These are phyloP conservation scores for Potorous gilbertii DNA, from an alignment of 2,797 vertebrate species.

Conservation along the genomic window DNA sequence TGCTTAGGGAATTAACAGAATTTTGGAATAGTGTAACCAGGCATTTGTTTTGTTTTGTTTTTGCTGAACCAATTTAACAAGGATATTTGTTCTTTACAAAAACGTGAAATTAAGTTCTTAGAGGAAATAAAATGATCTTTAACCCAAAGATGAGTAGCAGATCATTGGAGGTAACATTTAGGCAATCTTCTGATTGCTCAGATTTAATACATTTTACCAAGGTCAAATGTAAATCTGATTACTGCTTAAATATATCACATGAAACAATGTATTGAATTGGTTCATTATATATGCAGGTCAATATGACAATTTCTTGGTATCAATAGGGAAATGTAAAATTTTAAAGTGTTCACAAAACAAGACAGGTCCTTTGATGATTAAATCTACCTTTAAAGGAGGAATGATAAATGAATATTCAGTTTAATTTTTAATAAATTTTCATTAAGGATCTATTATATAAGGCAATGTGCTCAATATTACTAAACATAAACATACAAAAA, in stretches of 20 bases:
- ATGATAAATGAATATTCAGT: neutral
- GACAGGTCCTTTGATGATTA: neutral
- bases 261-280: neutral
- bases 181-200: neutral
- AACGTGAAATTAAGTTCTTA: conserved; percentile 15
- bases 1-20: neutral
- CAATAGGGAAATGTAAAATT: neutral
- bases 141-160: neutral
- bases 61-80: neutral
- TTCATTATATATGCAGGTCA: neutral
- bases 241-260: neutral
- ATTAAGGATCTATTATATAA: neutral
- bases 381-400: conserved; percentile 17
- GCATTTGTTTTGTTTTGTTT: neutral
- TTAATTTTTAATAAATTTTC: neutral
- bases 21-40: neutral
- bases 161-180: neutral
- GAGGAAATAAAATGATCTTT: conserved; percentile 4
- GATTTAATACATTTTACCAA: conserved; percentile 6
- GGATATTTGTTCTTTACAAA: neutral
- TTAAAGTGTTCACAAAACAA: neutral
- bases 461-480: neutral
- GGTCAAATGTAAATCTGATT: neutral
- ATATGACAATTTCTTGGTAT: neutral
- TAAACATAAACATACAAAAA: neutral